phyloP scores from a whole-genome alignment of 2,113 vertebrate genomes.

The Gopherus flavomarginatus region DNA sequence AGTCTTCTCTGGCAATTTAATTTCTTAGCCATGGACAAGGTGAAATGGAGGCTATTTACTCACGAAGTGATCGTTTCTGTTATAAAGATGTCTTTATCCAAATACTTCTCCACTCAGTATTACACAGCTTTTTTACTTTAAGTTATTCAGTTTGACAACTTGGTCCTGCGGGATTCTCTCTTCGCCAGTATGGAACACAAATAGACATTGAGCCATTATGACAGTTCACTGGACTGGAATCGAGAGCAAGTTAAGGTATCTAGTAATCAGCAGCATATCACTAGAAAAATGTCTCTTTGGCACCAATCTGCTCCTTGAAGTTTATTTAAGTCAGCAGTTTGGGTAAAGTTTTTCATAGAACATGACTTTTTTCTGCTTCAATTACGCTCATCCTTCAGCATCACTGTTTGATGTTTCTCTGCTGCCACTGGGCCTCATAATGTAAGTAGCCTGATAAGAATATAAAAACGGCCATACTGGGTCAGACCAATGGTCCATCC shows the following conservation, averaged over 20 bases:
- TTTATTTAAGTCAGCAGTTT: constrained; percentile 4
- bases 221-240: constrained; percentile 22
- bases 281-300: neutral
- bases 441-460: neutral
- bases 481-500: neutral
- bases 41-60: neutral
- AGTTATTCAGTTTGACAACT: neutral
- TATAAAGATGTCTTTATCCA: neutral
- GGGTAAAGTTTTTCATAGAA: neutral
- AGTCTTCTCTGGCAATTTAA: neutral
- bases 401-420: neutral
- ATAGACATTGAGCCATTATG: neutral
- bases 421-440: neutral
- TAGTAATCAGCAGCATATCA: neutral
- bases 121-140: neutral
- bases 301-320: neutral
- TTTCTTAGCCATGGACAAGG: neutral
- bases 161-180: neutral
- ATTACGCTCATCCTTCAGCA: neutral
- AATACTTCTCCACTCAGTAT: neutral
- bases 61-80: neutral
- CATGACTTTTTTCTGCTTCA: neutral
- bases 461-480: neutral
- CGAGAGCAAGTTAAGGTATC: neutral
- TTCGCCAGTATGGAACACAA: constrained; percentile 11